Evolutionary conservation across 2,113 vertebrate genomes (phyloP).

Genomic region (Hippocampus abdominalis): DNA sequence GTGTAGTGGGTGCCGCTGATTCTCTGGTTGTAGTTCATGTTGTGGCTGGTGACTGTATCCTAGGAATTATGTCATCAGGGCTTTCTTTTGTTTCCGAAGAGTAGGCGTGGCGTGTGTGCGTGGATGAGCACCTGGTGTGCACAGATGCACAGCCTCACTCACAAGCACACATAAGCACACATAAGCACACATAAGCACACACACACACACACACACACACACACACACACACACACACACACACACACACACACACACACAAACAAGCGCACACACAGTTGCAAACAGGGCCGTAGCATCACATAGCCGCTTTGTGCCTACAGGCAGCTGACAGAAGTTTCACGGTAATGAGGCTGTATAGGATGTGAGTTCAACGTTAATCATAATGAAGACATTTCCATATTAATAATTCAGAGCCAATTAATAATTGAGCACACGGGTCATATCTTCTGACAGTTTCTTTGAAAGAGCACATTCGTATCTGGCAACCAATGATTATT

Average conservation of each 20-base stretch:
- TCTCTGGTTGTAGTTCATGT: background rate
- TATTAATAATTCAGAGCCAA: conserved; percentile 42
- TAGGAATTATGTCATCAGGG: background rate
- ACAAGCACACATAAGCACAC: background rate
- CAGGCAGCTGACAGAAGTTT: conserved; percentile 21
- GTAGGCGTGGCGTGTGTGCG: background rate
- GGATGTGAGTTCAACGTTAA: conserved; percentile 35
- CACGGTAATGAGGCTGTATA: conserved; percentile 33
- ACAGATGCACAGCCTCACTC: background rate
- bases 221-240: background rate
- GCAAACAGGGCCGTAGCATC: background rate
- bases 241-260: background rate
- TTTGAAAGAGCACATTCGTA: conserved; percentile 29
- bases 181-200: too few relatives aligned
- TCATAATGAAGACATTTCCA: conserved; percentile 37
- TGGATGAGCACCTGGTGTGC: conserved; percentile 8
- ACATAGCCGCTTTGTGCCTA: conserved; percentile 18
- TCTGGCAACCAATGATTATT: conserved; percentile 34
- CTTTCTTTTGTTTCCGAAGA: conserved; percentile 3
- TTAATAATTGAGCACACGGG: conserved; percentile 50
- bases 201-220: background rate
- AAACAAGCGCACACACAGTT: background rate
- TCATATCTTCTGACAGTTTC: conserved; percentile 46
- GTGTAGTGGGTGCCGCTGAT: background rate
- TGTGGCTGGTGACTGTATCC: background rate